Evolutionary conservation across 2,113 vertebrate genomes (phyloP).

Genomic region (Oplegnathus fasciatus): DNA sequence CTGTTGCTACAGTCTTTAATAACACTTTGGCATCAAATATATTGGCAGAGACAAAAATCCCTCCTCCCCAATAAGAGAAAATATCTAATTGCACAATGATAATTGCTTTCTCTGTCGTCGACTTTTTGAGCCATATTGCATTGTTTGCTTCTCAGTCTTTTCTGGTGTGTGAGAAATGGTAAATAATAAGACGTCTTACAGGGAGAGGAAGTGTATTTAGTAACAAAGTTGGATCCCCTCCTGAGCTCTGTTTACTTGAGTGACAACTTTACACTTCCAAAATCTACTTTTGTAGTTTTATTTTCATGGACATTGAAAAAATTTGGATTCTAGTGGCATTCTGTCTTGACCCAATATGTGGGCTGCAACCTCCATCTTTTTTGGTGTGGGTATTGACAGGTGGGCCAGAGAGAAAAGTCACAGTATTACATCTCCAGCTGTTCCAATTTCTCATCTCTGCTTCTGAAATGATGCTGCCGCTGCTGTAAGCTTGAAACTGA

Average conservation of each 20-base stretch:
- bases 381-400: constrained; percentile 75
- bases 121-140: constrained; percentile 22
- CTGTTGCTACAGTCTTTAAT: constrained; percentile 75
- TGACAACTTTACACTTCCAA: constrained; percentile 26
- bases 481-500: constrained; percentile 83
- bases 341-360: constrained; percentile 47
- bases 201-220: not conserved
- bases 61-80: constrained; percentile 4
- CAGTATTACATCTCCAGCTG: constrained; percentile 80
- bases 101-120: constrained; percentile 21
- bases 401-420: constrained; percentile 73
- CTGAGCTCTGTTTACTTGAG: constrained; percentile 2
- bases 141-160: constrained; percentile 18
- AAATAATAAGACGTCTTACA: constrained; percentile 3
- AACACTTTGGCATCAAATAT: constrained; percentile 64
- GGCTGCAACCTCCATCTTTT: constrained; percentile 74
- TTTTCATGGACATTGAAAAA: constrained; percentile 13
- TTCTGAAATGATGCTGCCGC: constrained; percentile 80
- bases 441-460: constrained; percentile 82
- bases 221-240: constrained; percentile 2
- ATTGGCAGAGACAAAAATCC: constrained; percentile 47
- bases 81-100: constrained; percentile 29
- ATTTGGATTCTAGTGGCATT: constrained; percentile 41
- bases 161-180: constrained; percentile 5
- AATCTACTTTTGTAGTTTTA: constrained; percentile 22